Evolutionary conservation across 1,140 invertebrate species (phyloP).

Genomic region (Drosophila bocqueti): DNA sequence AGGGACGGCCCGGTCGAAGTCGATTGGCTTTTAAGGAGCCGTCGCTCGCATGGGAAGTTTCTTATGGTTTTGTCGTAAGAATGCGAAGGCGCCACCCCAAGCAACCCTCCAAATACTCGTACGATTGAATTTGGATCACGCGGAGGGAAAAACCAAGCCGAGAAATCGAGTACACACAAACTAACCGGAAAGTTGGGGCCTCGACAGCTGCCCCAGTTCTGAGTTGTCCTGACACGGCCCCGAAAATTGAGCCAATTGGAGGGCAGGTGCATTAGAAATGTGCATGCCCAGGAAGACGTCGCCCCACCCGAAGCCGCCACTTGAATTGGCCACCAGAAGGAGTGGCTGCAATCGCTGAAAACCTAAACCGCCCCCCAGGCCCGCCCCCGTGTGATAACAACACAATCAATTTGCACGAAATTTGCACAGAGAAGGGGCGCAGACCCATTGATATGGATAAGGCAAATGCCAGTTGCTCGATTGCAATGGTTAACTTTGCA

Average conservation of each 20-base stretch:
- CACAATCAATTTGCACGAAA: slow-evolving; percentile 83
- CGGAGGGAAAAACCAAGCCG: slow-evolving; percentile 48
- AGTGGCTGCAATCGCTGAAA: slow-evolving; percentile 4
- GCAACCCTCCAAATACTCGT: slow-evolving; percentile 30
- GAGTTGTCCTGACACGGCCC: slow-evolving; percentile 71
- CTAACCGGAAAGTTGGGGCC: slow-evolving; percentile 24
- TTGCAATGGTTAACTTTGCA: slow-evolving; percentile 68
- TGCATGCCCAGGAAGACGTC: slow-evolving; percentile 54
- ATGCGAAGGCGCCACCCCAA: slow-evolving; percentile 47
- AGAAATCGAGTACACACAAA: slow-evolving; percentile 61
- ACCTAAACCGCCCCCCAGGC: background rate
- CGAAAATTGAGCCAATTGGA: slow-evolving; percentile 79
- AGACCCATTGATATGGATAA: slow-evolving; percentile 68
- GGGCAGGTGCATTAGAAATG: slow-evolving; percentile 80
- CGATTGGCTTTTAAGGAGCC: slow-evolving; percentile 81
- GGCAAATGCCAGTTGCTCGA: slow-evolving; percentile 54
- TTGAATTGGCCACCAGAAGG: slow-evolving; percentile 24
- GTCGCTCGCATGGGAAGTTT: slow-evolving; percentile 73
- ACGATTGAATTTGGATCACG: slow-evolving; percentile 78
- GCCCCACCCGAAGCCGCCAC: slow-evolving; percentile 11
- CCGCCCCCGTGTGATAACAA: slow-evolving; percentile 69
- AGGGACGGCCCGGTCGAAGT: slow-evolving; percentile 54
- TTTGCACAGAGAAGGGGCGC: slow-evolving; percentile 63
- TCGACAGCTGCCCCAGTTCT: slow-evolving; percentile 76
- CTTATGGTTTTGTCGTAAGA: slow-evolving; percentile 55